Evolutionary conservation across 2,113 vertebrate species (phyloP), one percentile per base, ranked within the genome.

Genomic region (Nestor notabilis): DNA sequence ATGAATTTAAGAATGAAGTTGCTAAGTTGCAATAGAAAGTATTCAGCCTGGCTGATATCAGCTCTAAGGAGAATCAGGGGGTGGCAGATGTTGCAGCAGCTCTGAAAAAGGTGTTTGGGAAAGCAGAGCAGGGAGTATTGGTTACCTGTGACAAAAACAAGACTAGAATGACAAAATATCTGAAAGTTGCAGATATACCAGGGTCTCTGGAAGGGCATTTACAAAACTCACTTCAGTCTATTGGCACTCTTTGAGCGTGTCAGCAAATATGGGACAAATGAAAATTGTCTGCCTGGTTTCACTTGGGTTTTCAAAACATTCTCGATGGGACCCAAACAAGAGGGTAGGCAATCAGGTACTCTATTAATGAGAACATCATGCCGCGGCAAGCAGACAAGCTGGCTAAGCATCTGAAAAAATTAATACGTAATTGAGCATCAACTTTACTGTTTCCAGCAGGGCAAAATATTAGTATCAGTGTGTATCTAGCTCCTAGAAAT

Each of bases 191-290:
- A 82, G 72, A 60, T 87, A 39, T 24, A 82, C 52, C 37, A 37
- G 89, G 70, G 66, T 83, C 61, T 91, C 65, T 55, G 86, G 61
- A 95, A 91, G 47, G 83, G 49, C 86, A 50, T 89, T 92, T 87
- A 69, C 56, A 87, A 92, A 94, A 53, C n/a, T 37, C 72, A 78
- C 83, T 92, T 92, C 93, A 76, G 52, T 89, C 80, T 84, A 85
- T 82, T 94, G 89, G 69, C 53, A 70, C 74, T 89, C 56, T 85
- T 94, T 28, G 49, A 93, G 49, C 0, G 0, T 69, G 74, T 91
- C 94, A 91, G 77, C 89, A 96, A 89, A 89, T 90, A 82, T 4
- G 31, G 69, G 52, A 91, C 78, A 87, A 95, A 91, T 76, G 61
- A 89, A 91, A 92, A 79, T 29, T 84, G 37, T 88, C 79, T 83